A percentile compares a stretch with the other conserved stretches of the same genome.
phyloP scores from a whole-genome alignment of 2,888 invertebrate genomes.

The Drosophila robusta region DNA sequence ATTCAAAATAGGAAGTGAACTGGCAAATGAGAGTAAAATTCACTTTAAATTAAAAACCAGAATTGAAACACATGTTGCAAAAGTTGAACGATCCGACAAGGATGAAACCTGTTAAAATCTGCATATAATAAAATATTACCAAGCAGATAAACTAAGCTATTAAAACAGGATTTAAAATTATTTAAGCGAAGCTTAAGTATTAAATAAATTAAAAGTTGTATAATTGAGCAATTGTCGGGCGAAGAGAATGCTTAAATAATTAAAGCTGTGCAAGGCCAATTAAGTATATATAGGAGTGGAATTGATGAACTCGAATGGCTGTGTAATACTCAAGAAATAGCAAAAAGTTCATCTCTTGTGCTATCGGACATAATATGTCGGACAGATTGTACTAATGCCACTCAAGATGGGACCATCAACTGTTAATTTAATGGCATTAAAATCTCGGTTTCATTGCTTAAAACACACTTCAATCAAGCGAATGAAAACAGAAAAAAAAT shows the following conservation, averaged over 20 bases:
- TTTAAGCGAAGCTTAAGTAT: constrained; percentile 2
- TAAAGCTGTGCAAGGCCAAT: background rate
- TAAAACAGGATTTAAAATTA: constrained; percentile 19
- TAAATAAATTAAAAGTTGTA: constrained; percentile 3
- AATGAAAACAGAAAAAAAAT: constrained; percentile 11
- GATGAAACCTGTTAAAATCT: background rate
- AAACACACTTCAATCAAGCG: background rate
- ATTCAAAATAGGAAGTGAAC: constrained; percentile 3
- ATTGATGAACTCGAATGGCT: background rate
- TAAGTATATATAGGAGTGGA: background rate
- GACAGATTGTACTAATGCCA: background rate
- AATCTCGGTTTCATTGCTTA: background rate
- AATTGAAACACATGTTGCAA: constrained; percentile 2
- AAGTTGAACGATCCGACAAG: constrained; percentile 10
- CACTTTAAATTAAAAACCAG: constrained; percentile 1
- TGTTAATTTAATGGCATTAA: background rate
- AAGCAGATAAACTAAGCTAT: background rate
- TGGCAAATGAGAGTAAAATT: constrained; percentile 2
- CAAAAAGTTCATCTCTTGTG: background rate
- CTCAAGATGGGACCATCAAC: constrained; percentile 6
- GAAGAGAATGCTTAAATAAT: background rate
- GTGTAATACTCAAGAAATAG: background rate
- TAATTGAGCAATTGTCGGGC: constrained; percentile 1
- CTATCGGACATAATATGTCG: background rate
- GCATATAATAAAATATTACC: background rate